A percentile compares a stretch with the other conserved stretches of the same genome.
Evolutionary conservation across 2,888 invertebrate genomes (phyloP).

Genomic region (Hirtodrosophila trivittata): DNA sequence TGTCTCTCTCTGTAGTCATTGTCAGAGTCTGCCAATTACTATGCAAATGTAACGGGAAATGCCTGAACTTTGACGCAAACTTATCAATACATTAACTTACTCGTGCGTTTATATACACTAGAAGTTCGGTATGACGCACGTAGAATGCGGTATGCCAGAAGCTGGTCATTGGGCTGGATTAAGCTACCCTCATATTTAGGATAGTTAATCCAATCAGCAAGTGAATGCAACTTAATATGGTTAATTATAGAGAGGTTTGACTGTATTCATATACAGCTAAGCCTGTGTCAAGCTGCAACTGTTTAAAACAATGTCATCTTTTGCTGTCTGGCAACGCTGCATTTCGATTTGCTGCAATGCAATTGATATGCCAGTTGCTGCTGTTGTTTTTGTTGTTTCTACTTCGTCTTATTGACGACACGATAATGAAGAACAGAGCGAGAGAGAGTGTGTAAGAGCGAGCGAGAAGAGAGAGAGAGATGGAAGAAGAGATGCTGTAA

Average conservation of each 20-base stretch:
- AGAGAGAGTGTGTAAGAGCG: not conserved
- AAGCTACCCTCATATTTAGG: no score
- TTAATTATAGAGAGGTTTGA: no score
- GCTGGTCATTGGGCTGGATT: no score
- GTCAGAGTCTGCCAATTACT: slow-evolving; percentile 30
- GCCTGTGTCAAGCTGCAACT: no score
- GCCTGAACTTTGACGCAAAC: slow-evolving; percentile 37
- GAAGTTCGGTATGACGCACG: not conserved
- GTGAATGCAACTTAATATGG: no score
- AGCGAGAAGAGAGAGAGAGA: not conserved
- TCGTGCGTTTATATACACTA: no score
- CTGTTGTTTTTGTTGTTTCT: slow-evolving; percentile 4
- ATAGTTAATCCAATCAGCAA: no score
- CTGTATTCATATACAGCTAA: no score
- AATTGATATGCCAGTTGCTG: slow-evolving; percentile 24
- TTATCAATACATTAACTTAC: slow-evolving; percentile 35
- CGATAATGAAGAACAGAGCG: slow-evolving; percentile 45
- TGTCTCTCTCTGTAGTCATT: not conserved
- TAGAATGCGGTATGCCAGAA: no score
- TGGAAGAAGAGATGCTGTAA: slow-evolving; percentile 35
- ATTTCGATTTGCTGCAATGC: slow-evolving; percentile 29
- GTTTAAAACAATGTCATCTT: no score
- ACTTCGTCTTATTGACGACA: slow-evolving; percentile 36
- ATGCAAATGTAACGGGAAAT: slow-evolving; percentile 33
- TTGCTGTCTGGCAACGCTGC: slow-evolving; percentile 42